These are phyloP conservation scores for Caradrina clavipalpis DNA, from an alignment of 2,888 invertebrate species.

Conservation along the genomic window DNA sequence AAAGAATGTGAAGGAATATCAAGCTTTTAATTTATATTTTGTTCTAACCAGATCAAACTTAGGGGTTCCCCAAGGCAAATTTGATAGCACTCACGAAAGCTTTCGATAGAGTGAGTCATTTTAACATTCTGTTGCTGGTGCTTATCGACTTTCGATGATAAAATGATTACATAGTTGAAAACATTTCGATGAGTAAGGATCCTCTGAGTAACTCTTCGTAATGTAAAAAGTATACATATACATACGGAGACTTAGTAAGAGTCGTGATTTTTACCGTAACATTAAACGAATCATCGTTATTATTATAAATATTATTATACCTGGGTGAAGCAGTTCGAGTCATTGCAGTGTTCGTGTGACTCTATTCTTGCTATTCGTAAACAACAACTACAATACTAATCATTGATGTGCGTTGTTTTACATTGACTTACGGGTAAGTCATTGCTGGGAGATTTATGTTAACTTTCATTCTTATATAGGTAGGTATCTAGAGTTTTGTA, in stretches of 20 bases:
- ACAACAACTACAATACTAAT: background rate
- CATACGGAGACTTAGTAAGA: background rate
- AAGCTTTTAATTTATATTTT: background rate
- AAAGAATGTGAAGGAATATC: background rate
- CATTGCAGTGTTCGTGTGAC: constrained; percentile 8
- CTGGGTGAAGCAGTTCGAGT: constrained; percentile 12
- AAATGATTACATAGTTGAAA: constrained; percentile 1
- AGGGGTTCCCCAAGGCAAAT: constrained; percentile 5
- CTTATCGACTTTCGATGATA: background rate
- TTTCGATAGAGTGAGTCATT: background rate
- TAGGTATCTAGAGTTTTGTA: background rate
- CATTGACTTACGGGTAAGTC: background rate
- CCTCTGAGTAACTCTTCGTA: constrained; percentile 8
- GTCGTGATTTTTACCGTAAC: constrained; percentile 20
- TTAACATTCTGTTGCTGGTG: background rate
- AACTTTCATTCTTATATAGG: background rate
- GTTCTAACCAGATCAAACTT: background rate
- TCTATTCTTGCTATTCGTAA: constrained; percentile 23
- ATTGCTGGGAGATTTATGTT: background rate
- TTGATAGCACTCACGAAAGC: background rate
- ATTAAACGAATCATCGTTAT: constrained; percentile 29
- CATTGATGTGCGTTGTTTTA: background rate
- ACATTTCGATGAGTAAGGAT: constrained; percentile 12
- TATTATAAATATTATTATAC: constrained; percentile 15
- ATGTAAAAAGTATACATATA: background rate